Conservation (phyloP, 2,797 vertebrate species). For the Peromyscus attwateri region DNA sequence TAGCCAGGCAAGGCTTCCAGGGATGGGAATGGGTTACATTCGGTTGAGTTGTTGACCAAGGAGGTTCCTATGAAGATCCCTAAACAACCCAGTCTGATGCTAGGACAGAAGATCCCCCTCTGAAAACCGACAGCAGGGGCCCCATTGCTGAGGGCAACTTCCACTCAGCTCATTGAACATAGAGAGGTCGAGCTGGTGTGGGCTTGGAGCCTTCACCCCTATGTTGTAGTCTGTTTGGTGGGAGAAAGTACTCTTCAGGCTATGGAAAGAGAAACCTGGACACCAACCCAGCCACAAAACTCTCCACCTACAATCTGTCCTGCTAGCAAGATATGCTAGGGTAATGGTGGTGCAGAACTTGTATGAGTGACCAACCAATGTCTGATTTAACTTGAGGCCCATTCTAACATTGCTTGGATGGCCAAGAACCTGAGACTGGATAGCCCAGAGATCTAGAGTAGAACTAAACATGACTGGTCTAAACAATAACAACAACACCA, state of each 20-base stretch:
- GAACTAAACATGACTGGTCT: background rate
- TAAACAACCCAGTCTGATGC: background rate
- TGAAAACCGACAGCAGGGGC: background rate
- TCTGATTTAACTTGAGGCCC: background rate
- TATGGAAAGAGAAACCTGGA: background rate
- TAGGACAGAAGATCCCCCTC: background rate
- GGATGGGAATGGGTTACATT: background rate
- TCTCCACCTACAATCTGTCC: background rate
- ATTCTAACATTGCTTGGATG: background rate
- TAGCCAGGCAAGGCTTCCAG: background rate
- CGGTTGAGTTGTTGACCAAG: background rate
- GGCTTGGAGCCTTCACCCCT: background rate
- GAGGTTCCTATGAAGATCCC: background rate
- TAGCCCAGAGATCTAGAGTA: background rate
- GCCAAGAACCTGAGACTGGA: background rate
- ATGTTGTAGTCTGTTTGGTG: background rate
- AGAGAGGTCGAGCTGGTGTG: background rate
- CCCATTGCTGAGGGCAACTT: background rate
- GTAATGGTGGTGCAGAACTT: background rate
- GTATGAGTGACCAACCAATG: background rate
- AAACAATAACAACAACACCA: background rate
- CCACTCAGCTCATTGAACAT: background rate
- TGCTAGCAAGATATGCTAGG: background rate
- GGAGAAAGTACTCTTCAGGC: background rate
- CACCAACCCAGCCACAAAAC: background rate